Base-by-base conservation (phyloP, 2,888 invertebrate genomes). In the Leucoma salicis region DNA sequence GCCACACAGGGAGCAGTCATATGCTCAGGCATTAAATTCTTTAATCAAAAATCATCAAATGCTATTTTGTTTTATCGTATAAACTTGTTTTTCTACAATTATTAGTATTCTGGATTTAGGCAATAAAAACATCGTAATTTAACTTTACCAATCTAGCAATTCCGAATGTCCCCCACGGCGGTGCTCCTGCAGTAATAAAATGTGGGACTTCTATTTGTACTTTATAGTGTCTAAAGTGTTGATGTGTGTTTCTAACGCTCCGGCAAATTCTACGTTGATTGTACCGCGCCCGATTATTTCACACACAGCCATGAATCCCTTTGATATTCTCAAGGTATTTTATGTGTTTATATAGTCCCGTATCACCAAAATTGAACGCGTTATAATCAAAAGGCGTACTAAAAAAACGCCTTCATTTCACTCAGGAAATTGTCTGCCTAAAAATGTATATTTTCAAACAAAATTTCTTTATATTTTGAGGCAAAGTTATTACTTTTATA, bases 351-450 rank as follows among this genome's bases (percentile, higher is more conserved):
- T 48, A 45, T 31, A 38, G 31, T 37, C 31, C 39, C 42, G 35
- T 46, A 49, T 54, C 63, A 54, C 63, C 50, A 53, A 56, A 63
- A 58, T 63, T 58, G 53, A 61, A 59, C 49, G 57, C 47, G 48
- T 49, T 53, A 66, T 66, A 53, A 61, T 59, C 49, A 59, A 57
- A 49, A 50, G 27, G 38, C 36, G 45, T 46, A 40, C 39, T 38
- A 33, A 31, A 37, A 32, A 33, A 45, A 32, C 49, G 33, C 45
- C 39, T 48, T 57, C 42, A 36, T 53, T 55, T 53, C 39, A 37
- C 35, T 42, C 52, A 49, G 63, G 59, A 59, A 49, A 59, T 59
- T 59, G 58, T 41, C 40, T 39, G 12, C 16, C 24, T 14, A 58
- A 58, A 58, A 50, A 53, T 46, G 12, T 31, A 39, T 31, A 31